Conservation (phyloP, 2,888 invertebrate genomes). For the Erebia palarica region DNA sequence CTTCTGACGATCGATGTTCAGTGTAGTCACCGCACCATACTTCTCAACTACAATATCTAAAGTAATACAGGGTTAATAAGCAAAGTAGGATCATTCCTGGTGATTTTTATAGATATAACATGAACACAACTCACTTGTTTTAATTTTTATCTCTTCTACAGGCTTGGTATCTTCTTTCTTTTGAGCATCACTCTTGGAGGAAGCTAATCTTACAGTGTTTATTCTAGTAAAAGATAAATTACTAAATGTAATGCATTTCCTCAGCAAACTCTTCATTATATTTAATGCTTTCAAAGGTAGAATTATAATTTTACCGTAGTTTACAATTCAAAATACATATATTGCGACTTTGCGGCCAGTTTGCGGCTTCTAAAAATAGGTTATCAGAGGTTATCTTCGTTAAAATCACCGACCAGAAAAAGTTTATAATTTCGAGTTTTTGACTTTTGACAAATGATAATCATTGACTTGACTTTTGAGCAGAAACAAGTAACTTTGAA, state of each 20-base stretch:
- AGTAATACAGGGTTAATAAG: constrained; percentile 33
- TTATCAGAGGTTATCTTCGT: too few relatives aligned
- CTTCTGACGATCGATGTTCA: constrained; percentile 93
- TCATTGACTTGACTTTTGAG: too few relatives aligned
- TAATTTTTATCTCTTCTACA: constrained; percentile 62
- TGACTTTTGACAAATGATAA: too few relatives aligned
- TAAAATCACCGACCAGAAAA: too few relatives aligned
- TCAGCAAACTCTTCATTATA: constrained; percentile 70
- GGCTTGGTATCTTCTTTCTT: constrained; percentile 57
- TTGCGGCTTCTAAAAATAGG: not conserved
- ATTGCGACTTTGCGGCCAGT: not conserved
- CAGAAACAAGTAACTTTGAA: too few relatives aligned
- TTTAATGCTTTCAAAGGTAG: constrained; percentile 4
- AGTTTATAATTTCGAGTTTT: too few relatives aligned
- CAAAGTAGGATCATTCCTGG: too few relatives aligned
- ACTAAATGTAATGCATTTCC: constrained; percentile 48
- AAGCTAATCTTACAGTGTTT: constrained; percentile 51
- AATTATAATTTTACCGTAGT: not conserved
- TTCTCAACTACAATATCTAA: constrained; percentile 82
- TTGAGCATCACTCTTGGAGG: constrained; percentile 52
- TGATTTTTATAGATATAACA: too few relatives aligned
- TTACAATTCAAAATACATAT: not conserved
- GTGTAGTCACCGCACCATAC: constrained; percentile 85
- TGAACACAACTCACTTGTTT: constrained; percentile 56
- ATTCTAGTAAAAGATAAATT: constrained; percentile 50